phyloP scores from a whole-genome alignment of 2,888 invertebrate genomes.

The Drosophila trichaetosa region DNA sequence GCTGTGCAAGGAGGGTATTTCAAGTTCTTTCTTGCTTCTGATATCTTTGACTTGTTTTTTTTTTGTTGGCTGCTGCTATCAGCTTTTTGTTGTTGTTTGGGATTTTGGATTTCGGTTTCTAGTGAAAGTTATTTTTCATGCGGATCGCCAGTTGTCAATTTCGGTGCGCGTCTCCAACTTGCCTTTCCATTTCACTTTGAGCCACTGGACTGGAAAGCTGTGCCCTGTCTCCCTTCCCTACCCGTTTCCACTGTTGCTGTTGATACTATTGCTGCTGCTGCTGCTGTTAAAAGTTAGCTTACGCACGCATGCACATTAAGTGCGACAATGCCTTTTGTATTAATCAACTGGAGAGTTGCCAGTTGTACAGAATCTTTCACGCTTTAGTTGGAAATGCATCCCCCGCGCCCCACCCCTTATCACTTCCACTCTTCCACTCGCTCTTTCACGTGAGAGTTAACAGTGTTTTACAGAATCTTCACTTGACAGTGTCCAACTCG shows the following conservation, averaged over 20 bases:
- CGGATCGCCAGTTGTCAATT: slow-evolving; percentile 71
- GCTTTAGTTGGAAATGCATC: slow-evolving; percentile 31
- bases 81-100: slow-evolving; percentile 38
- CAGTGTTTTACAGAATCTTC: background rate
- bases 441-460: slow-evolving; percentile 56
- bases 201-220: slow-evolving; percentile 63
- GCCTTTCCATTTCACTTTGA: slow-evolving; percentile 65
- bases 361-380: slow-evolving; percentile 57
- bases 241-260: background rate
- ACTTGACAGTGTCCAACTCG: background rate
- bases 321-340: slow-evolving; percentile 53
- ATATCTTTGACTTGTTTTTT: background rate
- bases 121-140: slow-evolving; percentile 73
- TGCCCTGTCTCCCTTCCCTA: background rate
- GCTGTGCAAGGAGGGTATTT: background rate
- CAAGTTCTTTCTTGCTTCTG: background rate
- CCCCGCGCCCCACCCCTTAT: slow-evolving; percentile 54
- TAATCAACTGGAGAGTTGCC: slow-evolving; percentile 27
- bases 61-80: slow-evolving; percentile 37
- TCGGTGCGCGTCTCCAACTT: slow-evolving; percentile 31
- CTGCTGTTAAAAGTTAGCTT: background rate
- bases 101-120: slow-evolving; percentile 66
- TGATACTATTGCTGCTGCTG: background rate
- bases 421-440: slow-evolving; percentile 61
- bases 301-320: slow-evolving; percentile 49